A percentile compares a stretch with the other conserved stretches of the same genome.
These are phyloP conservation scores for Balaeniceps rex DNA, from an alignment of 2,113 vertebrate species.

Conservation along the genomic window DNA sequence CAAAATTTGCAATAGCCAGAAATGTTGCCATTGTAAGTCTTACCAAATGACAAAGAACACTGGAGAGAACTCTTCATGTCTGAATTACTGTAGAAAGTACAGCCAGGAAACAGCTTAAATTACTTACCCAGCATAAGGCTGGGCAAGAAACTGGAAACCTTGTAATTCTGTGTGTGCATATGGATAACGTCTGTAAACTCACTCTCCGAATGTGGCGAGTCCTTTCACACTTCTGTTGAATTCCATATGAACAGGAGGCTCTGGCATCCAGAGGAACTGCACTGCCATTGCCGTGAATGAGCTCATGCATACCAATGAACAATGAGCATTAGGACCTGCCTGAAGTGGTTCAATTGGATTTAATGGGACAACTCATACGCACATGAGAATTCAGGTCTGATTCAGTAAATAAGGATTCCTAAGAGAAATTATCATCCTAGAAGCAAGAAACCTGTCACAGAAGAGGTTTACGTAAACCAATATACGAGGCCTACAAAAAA, in stretches of 20 bases:
- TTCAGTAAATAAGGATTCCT: not conserved
- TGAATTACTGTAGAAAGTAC: not conserved
- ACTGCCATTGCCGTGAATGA: not conserved
- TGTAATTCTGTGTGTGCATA: rapidly evolving
- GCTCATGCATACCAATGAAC: not conserved
- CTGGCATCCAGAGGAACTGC: not conserved
- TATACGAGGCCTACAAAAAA: not conserved
- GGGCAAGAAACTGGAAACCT: not conserved
- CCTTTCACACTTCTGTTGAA: not conserved
- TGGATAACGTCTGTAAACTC: not conserved
- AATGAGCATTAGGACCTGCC: not conserved
- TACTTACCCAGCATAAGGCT: not conserved
- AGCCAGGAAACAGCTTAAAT: not conserved
- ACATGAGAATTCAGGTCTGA: not conserved
- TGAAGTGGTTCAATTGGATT: not conserved
- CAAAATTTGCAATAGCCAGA: not conserved
- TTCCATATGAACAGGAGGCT: not conserved
- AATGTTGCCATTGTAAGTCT: not conserved
- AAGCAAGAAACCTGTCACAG: not conserved
- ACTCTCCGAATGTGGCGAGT: not conserved
- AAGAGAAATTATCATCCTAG: not conserved
- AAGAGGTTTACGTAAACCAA: not conserved
- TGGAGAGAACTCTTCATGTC: not conserved
- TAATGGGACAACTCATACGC: not conserved
- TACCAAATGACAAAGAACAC: not conserved